A percentile compares a stretch with the other conserved stretches of the same genome.
Evolutionary conservation across 2,797 vertebrate species (phyloP).

Genomic region (Characodon lateralis): DNA sequence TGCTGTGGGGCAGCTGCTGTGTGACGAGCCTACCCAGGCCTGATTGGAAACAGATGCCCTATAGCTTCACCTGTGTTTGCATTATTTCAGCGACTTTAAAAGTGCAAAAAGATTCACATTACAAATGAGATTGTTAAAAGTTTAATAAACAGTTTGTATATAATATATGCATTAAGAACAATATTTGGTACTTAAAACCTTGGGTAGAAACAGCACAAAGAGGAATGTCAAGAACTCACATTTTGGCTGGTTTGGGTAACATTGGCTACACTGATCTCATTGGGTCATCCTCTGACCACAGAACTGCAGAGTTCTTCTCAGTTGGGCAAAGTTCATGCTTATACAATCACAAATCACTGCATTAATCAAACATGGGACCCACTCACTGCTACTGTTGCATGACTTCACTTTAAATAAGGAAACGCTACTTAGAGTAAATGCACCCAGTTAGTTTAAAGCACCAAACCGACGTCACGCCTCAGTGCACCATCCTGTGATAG

Average conservation of each 20-base stretch:
- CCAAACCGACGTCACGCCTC: constrained; percentile 33
- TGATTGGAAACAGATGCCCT: neutral
- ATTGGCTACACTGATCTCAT: constrained; percentile 55
- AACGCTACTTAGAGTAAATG: constrained; percentile 22
- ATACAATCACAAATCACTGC: constrained; percentile 7
- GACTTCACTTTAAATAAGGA: constrained; percentile 31
- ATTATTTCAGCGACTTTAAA: neutral
- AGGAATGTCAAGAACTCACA: constrained; percentile 76
- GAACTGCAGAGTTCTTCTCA: constrained; percentile 49
- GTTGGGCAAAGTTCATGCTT: constrained; percentile 23
- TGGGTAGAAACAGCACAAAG: constrained; percentile 74
- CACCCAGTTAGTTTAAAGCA: constrained; percentile 40
- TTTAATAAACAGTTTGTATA: constrained; percentile 82
- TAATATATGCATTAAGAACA: constrained; percentile 75
- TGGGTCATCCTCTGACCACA: constrained; percentile 33
- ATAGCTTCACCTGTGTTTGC: neutral
- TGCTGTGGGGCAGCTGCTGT: neutral
- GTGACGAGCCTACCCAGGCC: neutral
- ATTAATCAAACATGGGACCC: constrained; percentile 22
- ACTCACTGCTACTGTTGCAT: constrained; percentile 32
- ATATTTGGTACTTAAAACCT: constrained; percentile 73
- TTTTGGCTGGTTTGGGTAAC: constrained; percentile 66
- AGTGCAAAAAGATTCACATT: neutral
- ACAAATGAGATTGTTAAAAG: constrained; percentile 29
- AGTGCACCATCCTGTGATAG: constrained; percentile 50